Conservation (phyloP, 2,113 vertebrate species). For the Hyla sarda region DNA sequence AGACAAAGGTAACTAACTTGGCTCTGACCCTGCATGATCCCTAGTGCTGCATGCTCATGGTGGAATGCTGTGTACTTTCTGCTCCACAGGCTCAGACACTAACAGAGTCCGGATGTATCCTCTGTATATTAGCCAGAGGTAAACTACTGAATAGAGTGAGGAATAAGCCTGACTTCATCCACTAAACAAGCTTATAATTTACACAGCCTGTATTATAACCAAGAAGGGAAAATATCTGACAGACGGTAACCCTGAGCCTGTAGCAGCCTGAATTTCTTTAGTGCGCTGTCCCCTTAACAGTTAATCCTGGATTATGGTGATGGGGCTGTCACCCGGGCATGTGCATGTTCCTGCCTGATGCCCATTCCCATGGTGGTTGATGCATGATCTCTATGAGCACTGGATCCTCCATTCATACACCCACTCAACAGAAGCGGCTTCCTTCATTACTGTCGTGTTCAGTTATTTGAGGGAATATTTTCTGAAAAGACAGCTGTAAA, state of each 20-base stretch:
- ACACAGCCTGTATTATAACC: neutral
- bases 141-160: neutral
- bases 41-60: neutral
- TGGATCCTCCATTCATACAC: constrained; percentile 16
- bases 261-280: neutral
- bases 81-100: constrained; percentile 1
- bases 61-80: neutral
- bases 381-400: neutral
- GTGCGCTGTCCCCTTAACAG: neutral
- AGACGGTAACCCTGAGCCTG: neutral
- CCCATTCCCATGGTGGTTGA: constrained; percentile 10
- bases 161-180: neutral
- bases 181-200: neutral
- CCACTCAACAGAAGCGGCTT: neutral
- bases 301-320: neutral
- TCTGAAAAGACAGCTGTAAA: constrained; percentile 25
- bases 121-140: neutral
- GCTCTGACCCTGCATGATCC: constrained; percentile 37
- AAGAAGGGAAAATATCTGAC: neutral
- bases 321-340: neutral
- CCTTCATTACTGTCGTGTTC: neutral
- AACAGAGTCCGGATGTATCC: neutral
- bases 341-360: neutral
- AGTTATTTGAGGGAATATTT: neutral
- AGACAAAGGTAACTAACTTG: constrained; percentile 98